A percentile compares a stretch with the other conserved stretches of the same genome.
These are phyloP conservation scores for Leptogaster cylindrica DNA, from an alignment of 2,888 invertebrate genomes.

Conservation along the genomic window DNA sequence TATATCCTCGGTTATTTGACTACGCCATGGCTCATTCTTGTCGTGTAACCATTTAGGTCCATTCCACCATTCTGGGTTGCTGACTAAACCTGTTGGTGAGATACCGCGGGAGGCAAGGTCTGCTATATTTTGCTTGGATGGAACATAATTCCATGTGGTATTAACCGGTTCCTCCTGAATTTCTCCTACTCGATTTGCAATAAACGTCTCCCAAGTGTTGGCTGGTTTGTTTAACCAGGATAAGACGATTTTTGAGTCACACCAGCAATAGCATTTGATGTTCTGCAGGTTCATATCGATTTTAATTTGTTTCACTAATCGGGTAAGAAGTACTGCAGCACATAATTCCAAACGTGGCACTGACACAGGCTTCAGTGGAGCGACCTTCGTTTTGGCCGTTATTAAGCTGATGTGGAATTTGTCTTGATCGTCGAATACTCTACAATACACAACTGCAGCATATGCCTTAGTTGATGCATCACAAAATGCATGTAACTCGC, in stretches of 20 bases:
- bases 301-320: neutral
- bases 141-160: neutral
- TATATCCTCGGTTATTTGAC: neutral
- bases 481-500: conserved; percentile 13
- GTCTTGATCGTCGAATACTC: neutral
- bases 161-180: neutral
- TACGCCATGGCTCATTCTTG: neutral
- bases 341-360: conserved; percentile 49
- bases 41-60: neutral
- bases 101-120: neutral
- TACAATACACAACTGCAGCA: neutral
- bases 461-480: conserved; percentile 17
- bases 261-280: neutral
- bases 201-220: neutral
- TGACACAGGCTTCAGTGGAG: conserved; percentile 45
- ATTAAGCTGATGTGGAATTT: neutral
- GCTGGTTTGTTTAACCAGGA: neutral
- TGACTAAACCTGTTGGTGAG: neutral
- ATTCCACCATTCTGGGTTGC: neutral
- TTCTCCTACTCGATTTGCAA: neutral
- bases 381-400: neutral
- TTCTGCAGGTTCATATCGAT: neutral
- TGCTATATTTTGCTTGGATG: neutral
- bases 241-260: conserved; percentile 7
- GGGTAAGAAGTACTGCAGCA: conserved; percentile 10